Conservation (phyloP, 2,797 vertebrate genomes). For the Cyclura pinguis region DNA sequence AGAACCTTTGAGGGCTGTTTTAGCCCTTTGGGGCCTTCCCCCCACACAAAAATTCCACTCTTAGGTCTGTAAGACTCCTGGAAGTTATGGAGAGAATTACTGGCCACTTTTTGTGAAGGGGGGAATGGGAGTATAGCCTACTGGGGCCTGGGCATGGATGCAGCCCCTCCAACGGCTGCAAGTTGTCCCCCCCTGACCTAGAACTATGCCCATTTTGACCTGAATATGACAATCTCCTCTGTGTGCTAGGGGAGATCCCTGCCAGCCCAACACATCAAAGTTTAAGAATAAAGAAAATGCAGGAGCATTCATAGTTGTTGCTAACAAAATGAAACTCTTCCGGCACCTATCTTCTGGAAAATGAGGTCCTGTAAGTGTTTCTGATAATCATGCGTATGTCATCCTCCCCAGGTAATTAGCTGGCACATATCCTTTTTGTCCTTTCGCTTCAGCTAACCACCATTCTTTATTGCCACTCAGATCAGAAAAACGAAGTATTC, state of each 20-base stretch:
- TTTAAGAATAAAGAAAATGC: not conserved
- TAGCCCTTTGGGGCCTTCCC: too few relatives aligned
- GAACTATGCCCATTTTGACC: not conserved
- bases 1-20: too few relatives aligned
- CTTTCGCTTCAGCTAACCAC: constrained; percentile 96
- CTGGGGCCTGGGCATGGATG: not conserved
- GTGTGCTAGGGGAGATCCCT: not conserved
- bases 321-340: constrained; percentile 35
- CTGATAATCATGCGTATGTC: constrained; percentile 89
- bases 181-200: too few relatives aligned
- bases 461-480: constrained; percentile 95
- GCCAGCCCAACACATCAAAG: not conserved
- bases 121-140: too few relatives aligned
- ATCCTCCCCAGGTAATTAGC: constrained; percentile 97
- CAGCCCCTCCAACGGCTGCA: fast-evolving
- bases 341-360: constrained; percentile 37
- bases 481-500: constrained; percentile 91
- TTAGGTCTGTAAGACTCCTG: too few relatives aligned
- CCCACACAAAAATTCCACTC: too few relatives aligned
- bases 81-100: too few relatives aligned
- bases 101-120: too few relatives aligned
- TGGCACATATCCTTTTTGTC: constrained; percentile 94
- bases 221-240: not conserved
- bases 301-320: not conserved
- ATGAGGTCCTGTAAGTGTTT: constrained; percentile 13